These are phyloP conservation scores for Athene noctua DNA, from an alignment of 2,113 vertebrate genomes.

Conservation along the genomic window DNA sequence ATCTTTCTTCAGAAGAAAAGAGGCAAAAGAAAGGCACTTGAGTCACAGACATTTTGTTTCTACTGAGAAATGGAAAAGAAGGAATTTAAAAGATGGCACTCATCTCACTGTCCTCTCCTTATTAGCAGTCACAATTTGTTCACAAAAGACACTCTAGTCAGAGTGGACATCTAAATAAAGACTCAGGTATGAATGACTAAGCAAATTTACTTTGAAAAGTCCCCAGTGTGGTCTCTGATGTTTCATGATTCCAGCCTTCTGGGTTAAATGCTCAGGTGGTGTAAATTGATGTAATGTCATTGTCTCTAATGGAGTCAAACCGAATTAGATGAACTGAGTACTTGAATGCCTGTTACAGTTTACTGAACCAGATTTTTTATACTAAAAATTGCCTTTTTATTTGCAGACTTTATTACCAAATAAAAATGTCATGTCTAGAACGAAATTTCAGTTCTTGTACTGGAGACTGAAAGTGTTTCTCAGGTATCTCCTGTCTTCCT, in stretches of 20 bases:
- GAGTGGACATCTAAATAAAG: background rate
- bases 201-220: background rate
- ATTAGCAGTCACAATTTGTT: background rate
- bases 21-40: background rate
- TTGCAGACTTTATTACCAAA: background rate
- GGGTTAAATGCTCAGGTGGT: background rate
- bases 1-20: background rate
- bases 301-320: background rate
- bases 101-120: background rate
- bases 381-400: background rate
- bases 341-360: background rate
- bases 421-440: constrained; percentile 11
- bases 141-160: background rate
- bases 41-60: background rate
- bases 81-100: background rate
- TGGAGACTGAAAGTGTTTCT: background rate
- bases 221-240: background rate
- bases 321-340: background rate
- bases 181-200: background rate
- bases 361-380: background rate
- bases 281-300: background rate
- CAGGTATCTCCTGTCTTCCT: background rate
- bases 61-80: background rate
- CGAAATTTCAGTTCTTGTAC: background rate
- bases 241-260: background rate